Percentiles rank a stretch among this genome's conserved stretches.
phyloP scores from a whole-genome alignment of 2,113 vertebrate species.

The Numida meleagris region DNA sequence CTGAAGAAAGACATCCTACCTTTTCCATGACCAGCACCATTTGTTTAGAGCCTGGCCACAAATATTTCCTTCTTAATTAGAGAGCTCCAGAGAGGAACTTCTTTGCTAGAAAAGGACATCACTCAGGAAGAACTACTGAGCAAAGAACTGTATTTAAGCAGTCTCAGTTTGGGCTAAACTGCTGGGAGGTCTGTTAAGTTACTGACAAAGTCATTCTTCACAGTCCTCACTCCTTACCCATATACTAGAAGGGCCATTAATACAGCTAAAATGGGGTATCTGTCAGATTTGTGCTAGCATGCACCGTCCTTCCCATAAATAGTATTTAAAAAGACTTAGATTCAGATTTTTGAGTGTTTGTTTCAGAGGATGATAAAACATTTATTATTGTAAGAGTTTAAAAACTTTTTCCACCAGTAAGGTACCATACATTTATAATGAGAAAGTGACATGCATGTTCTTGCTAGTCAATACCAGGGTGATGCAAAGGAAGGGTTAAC shows the following conservation, averaged over 20 bases:
- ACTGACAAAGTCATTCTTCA: constrained; percentile 49
- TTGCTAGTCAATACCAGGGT: not conserved
- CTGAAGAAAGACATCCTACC: not conserved
- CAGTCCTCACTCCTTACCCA: constrained; percentile 2
- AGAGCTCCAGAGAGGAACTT: not conserved
- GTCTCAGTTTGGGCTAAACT: not conserved
- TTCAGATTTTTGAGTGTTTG: not conserved
- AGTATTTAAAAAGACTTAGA: not conserved
- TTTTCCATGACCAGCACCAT: not conserved
- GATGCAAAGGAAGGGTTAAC: constrained; percentile 19
- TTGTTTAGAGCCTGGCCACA: not conserved
- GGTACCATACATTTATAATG: not conserved
- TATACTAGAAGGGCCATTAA: constrained; percentile 11
- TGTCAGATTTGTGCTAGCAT: not conserved
- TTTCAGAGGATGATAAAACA: not conserved
- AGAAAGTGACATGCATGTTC: not conserved
- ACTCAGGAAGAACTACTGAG: not conserved
- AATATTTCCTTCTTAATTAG: not conserved
- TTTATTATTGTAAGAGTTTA: not conserved
- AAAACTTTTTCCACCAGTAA: not conserved
- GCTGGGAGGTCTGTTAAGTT: constrained; percentile 15
- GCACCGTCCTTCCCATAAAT: not conserved
- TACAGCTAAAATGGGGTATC: not conserved
- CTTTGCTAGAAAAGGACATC: not conserved
- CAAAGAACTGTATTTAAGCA: not conserved